A percentile compares a stretch with the other conserved stretches of the same genome.
phyloP scores from a whole-genome alignment of 1,140 invertebrate genomes.

The Pseudomyrmex dendroicus region DNA sequence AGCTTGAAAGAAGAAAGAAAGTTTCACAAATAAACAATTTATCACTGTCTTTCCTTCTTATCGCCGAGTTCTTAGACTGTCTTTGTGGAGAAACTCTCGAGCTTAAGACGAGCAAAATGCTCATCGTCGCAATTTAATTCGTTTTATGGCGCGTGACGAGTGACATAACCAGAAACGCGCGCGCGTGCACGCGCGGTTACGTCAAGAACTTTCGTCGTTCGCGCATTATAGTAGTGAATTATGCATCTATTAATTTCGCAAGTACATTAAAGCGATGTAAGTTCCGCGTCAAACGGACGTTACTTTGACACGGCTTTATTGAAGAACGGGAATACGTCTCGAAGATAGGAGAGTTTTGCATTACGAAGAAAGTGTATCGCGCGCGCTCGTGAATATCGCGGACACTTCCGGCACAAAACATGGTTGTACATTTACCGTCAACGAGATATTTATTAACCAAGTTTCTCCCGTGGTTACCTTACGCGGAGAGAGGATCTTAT shows the following conservation, averaged over 20 bases:
- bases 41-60: not conserved
- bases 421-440: not conserved
- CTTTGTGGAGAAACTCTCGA: too few species aligned
- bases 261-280: not conserved
- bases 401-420: conserved; percentile 1
- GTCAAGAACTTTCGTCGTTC: conserved; percentile 21
- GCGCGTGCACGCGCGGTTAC: not conserved
- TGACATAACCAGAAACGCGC: conserved; percentile 4
- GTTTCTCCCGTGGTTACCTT: conserved; percentile 2
- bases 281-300: conserved; percentile 10
- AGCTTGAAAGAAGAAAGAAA: conserved; percentile 1
- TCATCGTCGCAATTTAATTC: not conserved
- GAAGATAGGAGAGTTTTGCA: not conserved
- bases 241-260: conserved; percentile 15
- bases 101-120: too few species aligned
- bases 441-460: conserved; percentile 49
- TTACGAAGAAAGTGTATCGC: conserved; percentile 35
- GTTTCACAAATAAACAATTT: not conserved
- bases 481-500: not conserved
- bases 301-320: conserved; percentile 25
- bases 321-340: not conserved
- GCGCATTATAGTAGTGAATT: not conserved
- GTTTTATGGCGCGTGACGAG: not conserved
- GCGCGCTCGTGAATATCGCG: conserved; percentile 23
- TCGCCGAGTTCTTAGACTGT: too few species aligned